A percentile compares a stretch with the other conserved stretches of the same genome.
Evolutionary conservation across 2,888 invertebrate genomes (phyloP).

Genomic region (Flexamia atlantica): DNA sequence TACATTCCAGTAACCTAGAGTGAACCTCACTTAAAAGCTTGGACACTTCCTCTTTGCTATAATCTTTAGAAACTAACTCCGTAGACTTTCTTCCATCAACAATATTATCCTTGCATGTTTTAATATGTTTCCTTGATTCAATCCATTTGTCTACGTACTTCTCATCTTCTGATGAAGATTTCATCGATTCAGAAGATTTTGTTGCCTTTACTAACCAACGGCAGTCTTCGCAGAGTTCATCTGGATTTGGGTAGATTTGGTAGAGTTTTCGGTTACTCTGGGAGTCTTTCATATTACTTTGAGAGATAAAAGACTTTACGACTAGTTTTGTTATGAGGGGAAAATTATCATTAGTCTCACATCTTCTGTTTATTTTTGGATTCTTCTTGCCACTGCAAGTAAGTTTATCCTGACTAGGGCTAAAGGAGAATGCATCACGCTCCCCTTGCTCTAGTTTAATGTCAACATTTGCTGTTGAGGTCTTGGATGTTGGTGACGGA

Average conservation of each 20-base stretch:
- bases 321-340: slow-evolving; percentile 3
- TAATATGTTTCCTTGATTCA: background rate
- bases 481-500: background rate
- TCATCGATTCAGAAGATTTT: slow-evolving; percentile 23
- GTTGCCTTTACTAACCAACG: slow-evolving; percentile 43
- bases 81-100: background rate
- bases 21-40: slow-evolving; percentile 1
- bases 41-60: background rate
- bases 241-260: slow-evolving; percentile 18
- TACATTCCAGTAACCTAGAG: background rate
- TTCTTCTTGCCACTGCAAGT: background rate
- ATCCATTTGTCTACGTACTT: slow-evolving; percentile 4
- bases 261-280: slow-evolving; percentile 25
- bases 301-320: slow-evolving; percentile 3
- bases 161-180: slow-evolving; percentile 20
- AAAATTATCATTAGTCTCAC: background rate
- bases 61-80: background rate
- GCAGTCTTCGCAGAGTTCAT: slow-evolving; percentile 31
- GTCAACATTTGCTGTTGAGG: background rate
- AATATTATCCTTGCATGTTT: background rate
- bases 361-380: background rate
- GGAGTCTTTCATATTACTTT: background rate
- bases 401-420: slow-evolving; percentile 10
- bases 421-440: background rate
- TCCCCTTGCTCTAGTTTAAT: background rate